phyloP scores from a whole-genome alignment of 2,888 invertebrate genomes.

The Aphrophora alni region DNA sequence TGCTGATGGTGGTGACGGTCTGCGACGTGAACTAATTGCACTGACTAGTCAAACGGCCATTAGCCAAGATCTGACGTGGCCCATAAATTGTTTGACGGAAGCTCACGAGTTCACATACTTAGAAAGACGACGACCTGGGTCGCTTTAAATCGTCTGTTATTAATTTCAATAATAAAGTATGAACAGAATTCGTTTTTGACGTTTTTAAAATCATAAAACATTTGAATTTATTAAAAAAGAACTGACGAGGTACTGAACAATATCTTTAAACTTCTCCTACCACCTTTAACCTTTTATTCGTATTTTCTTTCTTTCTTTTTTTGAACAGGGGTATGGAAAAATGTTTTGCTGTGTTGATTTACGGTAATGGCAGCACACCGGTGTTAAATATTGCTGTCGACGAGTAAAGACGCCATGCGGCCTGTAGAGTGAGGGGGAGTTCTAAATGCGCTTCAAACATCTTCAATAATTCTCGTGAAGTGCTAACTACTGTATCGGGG shows the following conservation, averaged over 20 bases:
- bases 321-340: slow-evolving; percentile 47
- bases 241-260: neutral
- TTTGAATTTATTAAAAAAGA: neutral
- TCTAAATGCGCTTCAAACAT: neutral
- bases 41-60: slow-evolving; percentile 36
- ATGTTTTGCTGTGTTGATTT: slow-evolving; percentile 54
- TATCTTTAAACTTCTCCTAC: neutral
- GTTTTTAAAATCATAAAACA: too few species aligned
- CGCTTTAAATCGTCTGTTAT: neutral
- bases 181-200: too few species aligned
- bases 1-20: slow-evolving; percentile 26
- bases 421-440: slow-evolving; percentile 7
- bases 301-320: slow-evolving; percentile 13
- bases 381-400: slow-evolving; percentile 52
- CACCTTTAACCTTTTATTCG: neutral
- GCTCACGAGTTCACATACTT: slow-evolving; percentile 19
- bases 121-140: neutral
- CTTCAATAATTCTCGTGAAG: neutral
- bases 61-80: slow-evolving; percentile 27
- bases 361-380: slow-evolving; percentile 53
- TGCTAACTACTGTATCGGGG: neutral
- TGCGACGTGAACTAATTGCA: slow-evolving; percentile 32
- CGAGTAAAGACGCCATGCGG: slow-evolving; percentile 27
- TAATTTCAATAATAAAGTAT: neutral
- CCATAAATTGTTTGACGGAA: slow-evolving; percentile 39